Evolutionary conservation across 2,113 vertebrate species (phyloP).

Genomic region (Pomatostomus ruficeps): DNA sequence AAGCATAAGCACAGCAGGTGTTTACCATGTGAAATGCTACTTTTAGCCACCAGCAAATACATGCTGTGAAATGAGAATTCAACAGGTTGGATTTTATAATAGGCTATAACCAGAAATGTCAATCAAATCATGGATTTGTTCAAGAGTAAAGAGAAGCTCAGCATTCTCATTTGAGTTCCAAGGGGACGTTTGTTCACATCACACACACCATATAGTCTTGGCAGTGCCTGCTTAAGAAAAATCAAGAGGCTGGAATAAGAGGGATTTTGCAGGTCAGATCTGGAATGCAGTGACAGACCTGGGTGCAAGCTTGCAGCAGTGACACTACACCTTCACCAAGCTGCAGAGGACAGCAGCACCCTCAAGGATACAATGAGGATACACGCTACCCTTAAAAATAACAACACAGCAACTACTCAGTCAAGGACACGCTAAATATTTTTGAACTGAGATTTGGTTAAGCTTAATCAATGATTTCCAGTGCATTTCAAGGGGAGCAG

Average conservation of each 20-base stretch:
- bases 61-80: constrained; percentile 2
- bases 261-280: not conserved
- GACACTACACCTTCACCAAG: not conserved
- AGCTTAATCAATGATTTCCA: not conserved
- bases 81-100: constrained; percentile 17
- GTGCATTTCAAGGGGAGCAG: not conserved
- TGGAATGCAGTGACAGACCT: not conserved
- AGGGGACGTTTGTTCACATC: not conserved
- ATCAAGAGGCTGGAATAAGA: not conserved
- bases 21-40: not conserved
- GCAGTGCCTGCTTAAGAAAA: not conserved
- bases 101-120: constrained; percentile 41
- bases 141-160: constrained; percentile 35
- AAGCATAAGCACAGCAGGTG: not conserved
- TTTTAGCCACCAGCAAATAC: constrained; percentile 27
- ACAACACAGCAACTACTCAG: not conserved
- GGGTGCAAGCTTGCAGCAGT: not conserved
- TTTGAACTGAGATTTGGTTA: not conserved
- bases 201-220: not conserved
- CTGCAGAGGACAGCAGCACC: not conserved
- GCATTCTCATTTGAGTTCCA: not conserved
- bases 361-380: not conserved
- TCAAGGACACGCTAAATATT: not conserved
- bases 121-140: constrained; percentile 35
- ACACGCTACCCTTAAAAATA: not conserved